Evolutionary conservation across 1,140 invertebrate species (phyloP).

Genomic region (Elymnias hypermnestra): DNA sequence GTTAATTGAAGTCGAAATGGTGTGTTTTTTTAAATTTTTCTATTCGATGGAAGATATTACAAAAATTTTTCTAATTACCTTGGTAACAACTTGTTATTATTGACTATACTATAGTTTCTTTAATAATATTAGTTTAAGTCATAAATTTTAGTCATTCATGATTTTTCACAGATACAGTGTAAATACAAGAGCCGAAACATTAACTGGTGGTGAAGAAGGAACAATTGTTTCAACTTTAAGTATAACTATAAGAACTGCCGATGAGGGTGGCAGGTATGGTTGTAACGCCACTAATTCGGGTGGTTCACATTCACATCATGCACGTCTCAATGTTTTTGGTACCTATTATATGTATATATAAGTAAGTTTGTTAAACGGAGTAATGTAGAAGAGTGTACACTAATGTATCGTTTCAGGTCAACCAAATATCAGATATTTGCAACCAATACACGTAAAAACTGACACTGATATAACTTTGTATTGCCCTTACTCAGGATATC

Average conservation of each 20-base stretch:
- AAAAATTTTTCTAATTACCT: too few species aligned
- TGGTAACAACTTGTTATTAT: too few species aligned
- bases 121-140: too few species aligned
- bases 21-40: too few species aligned
- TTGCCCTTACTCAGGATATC: conserved; percentile 92
- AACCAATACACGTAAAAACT: conserved; percentile 88
- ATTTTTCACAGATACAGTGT: conserved; percentile 68
- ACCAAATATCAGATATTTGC: conserved; percentile 86
- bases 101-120: too few species aligned
- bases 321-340: conserved; percentile 65
- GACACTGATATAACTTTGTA: conserved; percentile 84
- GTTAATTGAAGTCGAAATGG: too few species aligned
- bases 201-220: conserved; percentile 55
- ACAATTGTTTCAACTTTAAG: conserved; percentile 63
- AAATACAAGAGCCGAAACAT: conserved; percentile 60
- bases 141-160: too few species aligned
- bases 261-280: conserved; percentile 64
- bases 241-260: conserved; percentile 58
- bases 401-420: conserved; percentile 84
- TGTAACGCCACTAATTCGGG: conserved; percentile 64
- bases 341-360: conserved; percentile 10
- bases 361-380: not conserved
- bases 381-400: too few species aligned
- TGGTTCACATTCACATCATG: conserved; percentile 61
- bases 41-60: too few species aligned